phyloP scores from a whole-genome alignment of 53 echinoderm and acorn worm species.

The Zoroaster sp. region DNA sequence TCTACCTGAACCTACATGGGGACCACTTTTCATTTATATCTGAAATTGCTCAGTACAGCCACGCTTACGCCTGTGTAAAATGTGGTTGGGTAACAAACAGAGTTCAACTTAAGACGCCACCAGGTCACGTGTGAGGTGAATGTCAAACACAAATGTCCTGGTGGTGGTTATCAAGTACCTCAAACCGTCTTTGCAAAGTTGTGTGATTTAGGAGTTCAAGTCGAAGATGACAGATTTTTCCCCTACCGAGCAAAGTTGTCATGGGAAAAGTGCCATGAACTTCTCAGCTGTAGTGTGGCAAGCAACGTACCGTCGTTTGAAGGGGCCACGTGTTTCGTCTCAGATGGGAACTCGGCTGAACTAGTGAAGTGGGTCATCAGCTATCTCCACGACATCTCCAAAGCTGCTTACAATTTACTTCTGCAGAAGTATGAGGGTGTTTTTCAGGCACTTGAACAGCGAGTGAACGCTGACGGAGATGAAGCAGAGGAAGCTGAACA shows the following conservation, averaged over 20 bases:
- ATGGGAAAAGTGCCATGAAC: slow-evolving; percentile 33
- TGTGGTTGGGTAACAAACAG: slow-evolving; percentile 16
- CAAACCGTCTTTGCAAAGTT: slow-evolving; percentile 45
- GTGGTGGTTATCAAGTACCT: slow-evolving; percentile 19
- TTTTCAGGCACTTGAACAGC: not conserved
- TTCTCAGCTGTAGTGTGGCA: slow-evolving; percentile 50
- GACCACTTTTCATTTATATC: slow-evolving; percentile 63
- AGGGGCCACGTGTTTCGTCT: slow-evolving; percentile 17
- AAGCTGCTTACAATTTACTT: not conserved
- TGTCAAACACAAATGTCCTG: slow-evolving; percentile 24
- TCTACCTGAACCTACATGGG: slow-evolving; percentile 51
- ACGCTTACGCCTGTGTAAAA: slow-evolving; percentile 37
- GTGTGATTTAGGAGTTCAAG: slow-evolving; percentile 12
- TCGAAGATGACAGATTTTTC: not conserved
- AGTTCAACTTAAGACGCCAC: slow-evolving; percentile 29
- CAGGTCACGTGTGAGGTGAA: slow-evolving; percentile 40
- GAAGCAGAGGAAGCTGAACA: not conserved
- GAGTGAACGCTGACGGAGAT: not conserved
- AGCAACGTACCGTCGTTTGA: slow-evolving; percentile 58
- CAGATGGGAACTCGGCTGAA: slow-evolving; percentile 10
- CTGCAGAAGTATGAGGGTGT: not conserved
- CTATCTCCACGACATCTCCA: slow-evolving; percentile 25
- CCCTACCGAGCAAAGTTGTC: slow-evolving; percentile 49
- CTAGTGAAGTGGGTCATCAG: slow-evolving; percentile 35
- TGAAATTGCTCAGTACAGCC: slow-evolving; percentile 40